Evolutionary conservation across 1,140 invertebrate species (phyloP).

Genomic region (Chironomus striatipennis): DNA sequence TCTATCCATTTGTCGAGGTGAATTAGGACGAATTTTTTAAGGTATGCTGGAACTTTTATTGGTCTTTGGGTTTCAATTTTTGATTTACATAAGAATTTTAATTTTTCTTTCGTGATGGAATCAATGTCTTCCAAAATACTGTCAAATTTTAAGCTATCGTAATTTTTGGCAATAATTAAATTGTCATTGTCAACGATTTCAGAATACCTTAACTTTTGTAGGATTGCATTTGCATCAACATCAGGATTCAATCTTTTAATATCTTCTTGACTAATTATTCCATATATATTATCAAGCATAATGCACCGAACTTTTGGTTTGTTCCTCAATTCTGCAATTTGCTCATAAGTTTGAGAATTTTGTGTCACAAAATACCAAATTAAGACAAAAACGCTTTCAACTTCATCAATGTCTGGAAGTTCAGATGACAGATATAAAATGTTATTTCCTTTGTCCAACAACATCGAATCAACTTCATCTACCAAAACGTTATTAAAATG

Average conservation of each 20-base stretch:
- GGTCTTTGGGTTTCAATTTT: slow-evolving; percentile 26
- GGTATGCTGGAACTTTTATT: slow-evolving; percentile 29
- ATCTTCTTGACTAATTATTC: slow-evolving; percentile 24
- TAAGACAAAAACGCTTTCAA: slow-evolving; percentile 35
- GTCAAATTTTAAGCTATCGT: too few relatives aligned
- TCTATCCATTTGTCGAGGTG: slow-evolving; percentile 33
- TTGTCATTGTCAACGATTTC: too few relatives aligned
- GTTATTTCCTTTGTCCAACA: slow-evolving; percentile 37
- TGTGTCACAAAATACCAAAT: slow-evolving; percentile 35
- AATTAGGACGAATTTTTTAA: slow-evolving; percentile 29
- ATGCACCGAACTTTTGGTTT: slow-evolving; percentile 26
- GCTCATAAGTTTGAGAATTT: slow-evolving; percentile 25
- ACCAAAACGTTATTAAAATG: slow-evolving; percentile 33
- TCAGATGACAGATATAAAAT: slow-evolving; percentile 36
- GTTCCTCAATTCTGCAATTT: slow-evolving; percentile 28
- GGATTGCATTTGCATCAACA: neutral
- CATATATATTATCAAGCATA: slow-evolving; percentile 29
- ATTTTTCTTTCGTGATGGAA: neutral
- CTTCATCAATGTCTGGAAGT: slow-evolving; percentile 34
- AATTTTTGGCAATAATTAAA: too few relatives aligned
- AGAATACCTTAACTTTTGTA: neutral
- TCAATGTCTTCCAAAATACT: too few relatives aligned
- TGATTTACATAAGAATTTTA: neutral
- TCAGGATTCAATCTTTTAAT: neutral
- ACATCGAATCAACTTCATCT: slow-evolving; percentile 40